phyloP scores from a whole-genome alignment of 2,888 invertebrate species.

The Eupithecia dodoneata region DNA sequence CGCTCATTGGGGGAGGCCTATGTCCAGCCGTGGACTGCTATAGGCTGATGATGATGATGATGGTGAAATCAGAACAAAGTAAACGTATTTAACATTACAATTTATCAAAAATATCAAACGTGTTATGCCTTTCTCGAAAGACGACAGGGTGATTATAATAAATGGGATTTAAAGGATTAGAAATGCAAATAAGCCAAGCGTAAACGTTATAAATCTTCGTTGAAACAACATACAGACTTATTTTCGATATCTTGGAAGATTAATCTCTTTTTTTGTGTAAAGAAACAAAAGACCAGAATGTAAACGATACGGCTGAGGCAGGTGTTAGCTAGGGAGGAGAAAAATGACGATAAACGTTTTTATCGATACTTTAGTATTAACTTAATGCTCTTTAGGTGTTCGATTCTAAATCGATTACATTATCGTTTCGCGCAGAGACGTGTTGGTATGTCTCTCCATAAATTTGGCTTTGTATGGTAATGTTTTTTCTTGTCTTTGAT shows the following conservation, averaged over 20 bases:
- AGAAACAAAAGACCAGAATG: constrained; percentile 60
- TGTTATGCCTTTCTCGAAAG: neutral
- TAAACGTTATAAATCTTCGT: constrained; percentile 10
- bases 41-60: too few species aligned
- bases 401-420: neutral
- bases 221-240: constrained; percentile 38
- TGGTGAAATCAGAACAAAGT: neutral
- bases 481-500: neutral
- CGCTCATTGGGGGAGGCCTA: too few species aligned
- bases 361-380: neutral
- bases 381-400: neutral
- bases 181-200: constrained; percentile 9
- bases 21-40: too few species aligned
- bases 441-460: neutral
- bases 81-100: neutral
- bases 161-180: constrained; percentile 5
- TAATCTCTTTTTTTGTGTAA: constrained; percentile 59
- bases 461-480: neutral
- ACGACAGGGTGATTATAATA: constrained; percentile 7
- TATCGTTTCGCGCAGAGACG: neutral
- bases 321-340: constrained; percentile 48
- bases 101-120: neutral
- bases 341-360: constrained; percentile 36
- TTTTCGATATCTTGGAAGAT: constrained; percentile 64
- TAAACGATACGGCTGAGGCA: constrained; percentile 64